A percentile compares a stretch with the other conserved stretches of the same genome.
Conservation (phyloP, 2,888 invertebrate species). For the Chrysolina americana region DNA sequence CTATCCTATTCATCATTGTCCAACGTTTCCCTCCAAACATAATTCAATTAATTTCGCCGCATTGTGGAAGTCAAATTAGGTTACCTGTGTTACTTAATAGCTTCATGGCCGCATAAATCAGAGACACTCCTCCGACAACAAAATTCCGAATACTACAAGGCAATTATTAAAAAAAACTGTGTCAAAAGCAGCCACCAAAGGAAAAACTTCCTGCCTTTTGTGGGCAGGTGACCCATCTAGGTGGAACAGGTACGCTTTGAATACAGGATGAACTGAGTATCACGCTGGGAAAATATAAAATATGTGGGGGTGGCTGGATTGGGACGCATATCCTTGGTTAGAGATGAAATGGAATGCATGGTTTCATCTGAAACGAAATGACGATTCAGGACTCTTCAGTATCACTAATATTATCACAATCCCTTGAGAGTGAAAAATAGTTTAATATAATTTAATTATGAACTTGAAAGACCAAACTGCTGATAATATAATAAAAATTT, state of each 20-base stretch:
- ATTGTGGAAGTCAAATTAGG: constrained; percentile 34
- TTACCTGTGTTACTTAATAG: constrained; percentile 41
- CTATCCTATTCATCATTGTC: neutral
- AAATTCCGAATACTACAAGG: constrained; percentile 39
- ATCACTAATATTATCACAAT: too few relatives aligned
- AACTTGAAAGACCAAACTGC: too few relatives aligned
- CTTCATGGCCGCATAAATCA: constrained; percentile 40
- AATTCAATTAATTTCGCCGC: constrained; percentile 20
- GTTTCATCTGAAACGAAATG: too few relatives aligned
- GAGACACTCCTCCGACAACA: constrained; percentile 43
- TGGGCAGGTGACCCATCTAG: constrained; percentile 36
- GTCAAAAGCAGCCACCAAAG: constrained; percentile 28
- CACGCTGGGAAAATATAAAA: too few relatives aligned
- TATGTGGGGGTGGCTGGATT: too few relatives aligned
- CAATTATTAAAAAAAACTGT: constrained; percentile 35
- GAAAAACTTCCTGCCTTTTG: constrained; percentile 46
- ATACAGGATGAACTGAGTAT: neutral
- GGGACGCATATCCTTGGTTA: too few relatives aligned
- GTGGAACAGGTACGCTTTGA: neutral
- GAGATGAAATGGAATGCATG: too few relatives aligned
- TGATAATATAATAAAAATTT: too few relatives aligned
- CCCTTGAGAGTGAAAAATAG: too few relatives aligned
- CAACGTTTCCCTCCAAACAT: neutral
- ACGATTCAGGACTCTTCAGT: too few relatives aligned
- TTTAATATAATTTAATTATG: too few relatives aligned